These are phyloP conservation scores for Taeniopygia guttata DNA, from an alignment of 2,797 vertebrate genomes.

Conservation along the genomic window DNA sequence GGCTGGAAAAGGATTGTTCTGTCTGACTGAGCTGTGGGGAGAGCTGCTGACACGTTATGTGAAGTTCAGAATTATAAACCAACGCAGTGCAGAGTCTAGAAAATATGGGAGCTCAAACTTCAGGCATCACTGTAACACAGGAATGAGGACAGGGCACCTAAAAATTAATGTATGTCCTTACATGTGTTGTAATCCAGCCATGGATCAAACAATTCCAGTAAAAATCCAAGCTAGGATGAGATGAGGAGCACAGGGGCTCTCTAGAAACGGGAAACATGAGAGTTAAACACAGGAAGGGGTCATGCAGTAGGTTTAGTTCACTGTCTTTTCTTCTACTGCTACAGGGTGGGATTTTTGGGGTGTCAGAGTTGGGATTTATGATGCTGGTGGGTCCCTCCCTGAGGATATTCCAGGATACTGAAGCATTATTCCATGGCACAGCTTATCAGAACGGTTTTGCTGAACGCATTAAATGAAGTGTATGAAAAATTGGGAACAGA, in stretches of 20 bases:
- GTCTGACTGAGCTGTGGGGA: not conserved
- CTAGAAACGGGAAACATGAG: not conserved
- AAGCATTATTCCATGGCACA: not conserved
- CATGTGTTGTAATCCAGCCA: rapidly evolving
- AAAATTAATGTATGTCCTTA: rapidly evolving
- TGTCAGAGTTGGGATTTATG: not conserved
- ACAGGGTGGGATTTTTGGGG: not conserved
- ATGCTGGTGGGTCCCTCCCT: not conserved
- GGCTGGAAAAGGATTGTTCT: not conserved
- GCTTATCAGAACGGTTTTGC: not conserved
- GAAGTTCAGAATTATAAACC: rapidly evolving
- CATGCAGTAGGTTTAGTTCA: not conserved
- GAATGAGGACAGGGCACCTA: too few species aligned
- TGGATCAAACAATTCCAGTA: not conserved
- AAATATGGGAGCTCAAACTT: not conserved
- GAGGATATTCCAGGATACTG: not conserved
- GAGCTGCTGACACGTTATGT: rapidly evolving
- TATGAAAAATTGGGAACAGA: not conserved
- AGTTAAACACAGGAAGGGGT: not conserved
- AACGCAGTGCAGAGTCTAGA: not conserved
- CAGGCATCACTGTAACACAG: not conserved
- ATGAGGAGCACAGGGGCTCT: not conserved
- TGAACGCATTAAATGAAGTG: not conserved
- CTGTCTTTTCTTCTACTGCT: not conserved
- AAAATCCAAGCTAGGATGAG: not conserved